Evolutionary conservation across 2,888 invertebrate species (phyloP), one percentile per base, ranked within the genome.

Genomic region (Tinea semifulvella): DNA sequence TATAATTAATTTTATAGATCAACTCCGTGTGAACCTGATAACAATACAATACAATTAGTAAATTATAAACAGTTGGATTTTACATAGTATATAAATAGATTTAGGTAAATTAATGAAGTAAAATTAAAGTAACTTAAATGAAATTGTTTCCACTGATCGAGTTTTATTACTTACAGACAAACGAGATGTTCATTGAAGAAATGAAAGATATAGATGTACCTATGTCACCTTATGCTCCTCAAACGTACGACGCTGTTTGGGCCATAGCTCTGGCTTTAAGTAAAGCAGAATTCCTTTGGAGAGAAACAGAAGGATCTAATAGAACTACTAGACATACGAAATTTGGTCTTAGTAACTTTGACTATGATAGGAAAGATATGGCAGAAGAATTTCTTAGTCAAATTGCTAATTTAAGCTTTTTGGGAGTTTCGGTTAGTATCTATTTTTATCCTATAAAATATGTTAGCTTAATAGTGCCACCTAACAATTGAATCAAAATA

Each of bases 191-290:
- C 59, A 68, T 77, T 28, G 71, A 75, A 2, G 85, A 86, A 51
- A 83, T 89, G 71, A 74, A 79, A 19, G 68, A 63, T 2, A 66
- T 72, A 18, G 83, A 83, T 1, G 83, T 82, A 0, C 59, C 79
- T 0, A 71, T 87, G 2, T 89, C 89, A 0, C 84, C 84, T 45
- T 91, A 86, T 66, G 90, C 92, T 0, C 88, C 89, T 0, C 91
- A 92, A 58, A 89, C 92, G 0, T 96, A 94, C 64, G 96, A 96
- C 61, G 94, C 95, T 0, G 89, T 96, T 0, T 96, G 95, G 95
- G 88, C 94, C 0, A 91, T 94, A 55, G 94, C 94, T 0, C 61
- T 93, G 17, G 89, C 92, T 0, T 65, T 96, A 44, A 82, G 85
- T 47, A 84, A 84, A 47, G 85, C 89, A 0, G 86, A 89, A 56